These are phyloP conservation scores for Siniperca undulata DNA, from an alignment of 2,797 vertebrate species.

Conservation along the genomic window DNA sequence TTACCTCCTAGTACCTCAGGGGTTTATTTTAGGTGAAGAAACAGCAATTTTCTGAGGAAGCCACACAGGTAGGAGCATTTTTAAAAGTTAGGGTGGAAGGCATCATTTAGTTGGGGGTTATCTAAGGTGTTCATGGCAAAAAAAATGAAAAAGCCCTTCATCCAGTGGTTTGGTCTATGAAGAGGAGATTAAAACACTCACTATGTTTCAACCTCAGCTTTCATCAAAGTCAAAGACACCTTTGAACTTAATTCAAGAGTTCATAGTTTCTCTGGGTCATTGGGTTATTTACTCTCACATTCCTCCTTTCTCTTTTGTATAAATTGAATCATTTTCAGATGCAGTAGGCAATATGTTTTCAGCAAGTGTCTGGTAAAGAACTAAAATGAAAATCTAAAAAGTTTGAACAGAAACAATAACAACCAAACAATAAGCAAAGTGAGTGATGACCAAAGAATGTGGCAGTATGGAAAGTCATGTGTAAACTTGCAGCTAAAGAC, in stretches of 20 bases:
- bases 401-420: not conserved
- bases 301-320: not conserved
- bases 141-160: not conserved
- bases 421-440: constrained; percentile 7
- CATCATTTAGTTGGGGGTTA: not conserved
- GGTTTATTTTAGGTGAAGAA: not conserved
- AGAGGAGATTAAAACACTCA: not conserved
- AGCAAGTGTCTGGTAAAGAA: not conserved
- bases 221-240: not conserved
- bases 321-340: not conserved
- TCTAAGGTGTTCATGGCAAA: not conserved
- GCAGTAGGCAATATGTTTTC: not conserved
- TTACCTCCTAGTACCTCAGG: not conserved
- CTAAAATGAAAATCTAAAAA: not conserved
- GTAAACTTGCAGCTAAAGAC: constrained; percentile 1
- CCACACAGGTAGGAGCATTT: constrained; percentile 35
- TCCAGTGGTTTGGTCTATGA: not conserved
- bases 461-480: constrained; percentile 12
- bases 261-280: not conserved
- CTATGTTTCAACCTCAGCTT: not conserved
- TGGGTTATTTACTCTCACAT: not conserved
- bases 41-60: not conserved
- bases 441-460: constrained; percentile 24
- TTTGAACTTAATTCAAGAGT: not conserved
- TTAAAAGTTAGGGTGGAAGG: not conserved